phyloP scores from a whole-genome alignment of 2,113 vertebrate species.

The Epinephelus lanceolatus region DNA sequence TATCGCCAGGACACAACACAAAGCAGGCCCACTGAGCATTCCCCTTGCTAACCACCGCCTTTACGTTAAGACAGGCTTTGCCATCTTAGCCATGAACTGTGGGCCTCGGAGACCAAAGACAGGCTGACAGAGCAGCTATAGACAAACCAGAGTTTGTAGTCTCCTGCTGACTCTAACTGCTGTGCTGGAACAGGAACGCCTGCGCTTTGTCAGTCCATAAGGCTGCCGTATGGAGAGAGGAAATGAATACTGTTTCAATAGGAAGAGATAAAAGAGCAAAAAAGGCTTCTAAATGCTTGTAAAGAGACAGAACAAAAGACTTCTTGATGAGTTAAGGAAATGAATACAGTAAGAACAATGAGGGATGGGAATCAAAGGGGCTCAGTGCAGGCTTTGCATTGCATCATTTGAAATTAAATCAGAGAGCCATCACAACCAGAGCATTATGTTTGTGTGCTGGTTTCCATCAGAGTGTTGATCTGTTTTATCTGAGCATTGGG shows the following conservation, averaged over 20 bases:
- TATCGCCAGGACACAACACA: constrained; percentile 65
- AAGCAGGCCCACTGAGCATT: constrained; percentile 58
- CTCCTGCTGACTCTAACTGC: constrained; percentile 40
- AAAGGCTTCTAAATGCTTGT: constrained; percentile 18
- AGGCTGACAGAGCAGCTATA: constrained; percentile 55
- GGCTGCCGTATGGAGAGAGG: constrained; percentile 15
- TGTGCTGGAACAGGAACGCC: constrained; percentile 23
- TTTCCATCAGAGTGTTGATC: constrained; percentile 16
- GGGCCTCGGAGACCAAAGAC: constrained; percentile 69
- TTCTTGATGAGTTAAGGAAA: constrained; percentile 44
- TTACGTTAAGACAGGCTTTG: constrained; percentile 63
- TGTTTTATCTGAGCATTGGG: neutral
- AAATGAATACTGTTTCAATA: constrained; percentile 44
- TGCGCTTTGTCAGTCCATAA: constrained; percentile 63
- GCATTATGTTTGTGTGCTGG: constrained; percentile 1
- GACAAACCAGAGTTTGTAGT: constrained; percentile 34
- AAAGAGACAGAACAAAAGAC: constrained; percentile 35
- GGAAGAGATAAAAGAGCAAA: constrained; percentile 3
- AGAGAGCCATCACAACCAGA: neutral
- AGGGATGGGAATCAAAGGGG: constrained; percentile 24
- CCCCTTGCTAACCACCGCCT: constrained; percentile 47
- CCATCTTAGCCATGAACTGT: constrained; percentile 61
- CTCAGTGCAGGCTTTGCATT: neutral
- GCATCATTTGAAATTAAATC: constrained; percentile 3
- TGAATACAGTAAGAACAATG: constrained; percentile 28